phyloP scores from a whole-genome alignment of 2,888 invertebrate species.

The Drosophila phalerata region DNA sequence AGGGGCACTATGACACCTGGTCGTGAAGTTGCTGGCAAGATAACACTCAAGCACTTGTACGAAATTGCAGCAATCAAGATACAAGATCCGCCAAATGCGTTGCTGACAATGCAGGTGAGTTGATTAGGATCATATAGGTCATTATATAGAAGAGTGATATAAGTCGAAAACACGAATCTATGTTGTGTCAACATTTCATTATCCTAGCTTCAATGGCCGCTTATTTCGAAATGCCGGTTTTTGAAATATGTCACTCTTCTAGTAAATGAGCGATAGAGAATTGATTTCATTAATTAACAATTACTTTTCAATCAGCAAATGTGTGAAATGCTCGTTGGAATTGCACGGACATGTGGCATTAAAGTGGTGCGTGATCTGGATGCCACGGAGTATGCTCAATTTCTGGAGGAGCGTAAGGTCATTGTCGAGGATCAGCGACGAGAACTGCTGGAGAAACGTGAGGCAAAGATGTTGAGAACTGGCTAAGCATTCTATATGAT shows the following conservation, averaged over 20 bases:
- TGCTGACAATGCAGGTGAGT: constrained; percentile 83
- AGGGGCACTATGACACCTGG: constrained; percentile 92
- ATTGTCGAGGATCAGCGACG: constrained; percentile 91
- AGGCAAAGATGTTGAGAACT: constrained; percentile 96
- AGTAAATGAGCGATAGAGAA: too few relatives aligned
- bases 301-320: constrained; percentile 87
- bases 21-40: constrained; percentile 93
- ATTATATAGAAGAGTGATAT: too few relatives aligned
- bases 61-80: constrained; percentile 99
- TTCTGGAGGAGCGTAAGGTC: constrained; percentile 91
- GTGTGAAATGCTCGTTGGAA: constrained; percentile 92
- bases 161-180: too few relatives aligned
- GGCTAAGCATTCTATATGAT: constrained; percentile 83
- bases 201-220: too few relatives aligned
- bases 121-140: neutral
- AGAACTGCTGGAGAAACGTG: constrained; percentile 92
- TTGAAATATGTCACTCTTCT: too few relatives aligned
- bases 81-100: constrained; percentile 90
- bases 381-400: constrained; percentile 92
- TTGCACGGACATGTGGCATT: constrained; percentile 93
- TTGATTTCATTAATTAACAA: neutral
- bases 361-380: constrained; percentile 92
- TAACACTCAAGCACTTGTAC: constrained; percentile 97
- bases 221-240: too few relatives aligned
- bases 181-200: too few relatives aligned